Percentiles rank a stretch among this genome's conserved stretches.
Conservation (phyloP, 2,888 invertebrate species). For the Cephus sareptanus region DNA sequence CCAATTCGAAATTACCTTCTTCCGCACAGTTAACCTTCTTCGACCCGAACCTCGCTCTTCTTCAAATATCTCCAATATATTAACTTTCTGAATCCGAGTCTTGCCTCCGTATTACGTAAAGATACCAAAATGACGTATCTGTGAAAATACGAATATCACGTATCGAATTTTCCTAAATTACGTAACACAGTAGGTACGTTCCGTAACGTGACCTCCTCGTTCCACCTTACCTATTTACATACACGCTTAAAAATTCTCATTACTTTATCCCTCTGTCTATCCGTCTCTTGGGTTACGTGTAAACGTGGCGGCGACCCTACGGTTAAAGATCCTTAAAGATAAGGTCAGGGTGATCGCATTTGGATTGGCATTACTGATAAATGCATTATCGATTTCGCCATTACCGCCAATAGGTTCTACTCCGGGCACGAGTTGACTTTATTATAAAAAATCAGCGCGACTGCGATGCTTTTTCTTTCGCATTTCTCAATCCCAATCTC, state of each 20-base stretch:
- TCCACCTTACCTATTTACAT: neutral
- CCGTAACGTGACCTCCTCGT: neutral
- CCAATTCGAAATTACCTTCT: neutral
- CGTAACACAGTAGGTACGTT: neutral
- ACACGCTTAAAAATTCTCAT: neutral
- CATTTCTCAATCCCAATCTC: neutral
- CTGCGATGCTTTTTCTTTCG: neutral
- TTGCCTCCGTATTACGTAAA: neutral
- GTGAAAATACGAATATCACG: neutral
- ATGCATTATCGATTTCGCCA: neutral
- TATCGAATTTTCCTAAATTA: neutral
- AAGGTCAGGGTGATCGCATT: neutral
- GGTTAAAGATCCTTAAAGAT: neutral
- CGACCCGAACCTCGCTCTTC: neutral
- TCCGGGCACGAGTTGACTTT: neutral
- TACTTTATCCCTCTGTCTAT: neutral
- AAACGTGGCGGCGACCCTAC: neutral
- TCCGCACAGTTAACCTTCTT: neutral
- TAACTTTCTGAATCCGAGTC: neutral
- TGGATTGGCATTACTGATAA: neutral
- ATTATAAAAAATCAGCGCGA: neutral
- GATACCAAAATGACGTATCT: too few relatives aligned
- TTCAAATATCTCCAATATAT: neutral
- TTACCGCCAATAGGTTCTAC: neutral
- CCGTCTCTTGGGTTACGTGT: neutral